Conservation (phyloP, 2,797 vertebrate genomes). For the Brachyalestes nurse region DNA sequence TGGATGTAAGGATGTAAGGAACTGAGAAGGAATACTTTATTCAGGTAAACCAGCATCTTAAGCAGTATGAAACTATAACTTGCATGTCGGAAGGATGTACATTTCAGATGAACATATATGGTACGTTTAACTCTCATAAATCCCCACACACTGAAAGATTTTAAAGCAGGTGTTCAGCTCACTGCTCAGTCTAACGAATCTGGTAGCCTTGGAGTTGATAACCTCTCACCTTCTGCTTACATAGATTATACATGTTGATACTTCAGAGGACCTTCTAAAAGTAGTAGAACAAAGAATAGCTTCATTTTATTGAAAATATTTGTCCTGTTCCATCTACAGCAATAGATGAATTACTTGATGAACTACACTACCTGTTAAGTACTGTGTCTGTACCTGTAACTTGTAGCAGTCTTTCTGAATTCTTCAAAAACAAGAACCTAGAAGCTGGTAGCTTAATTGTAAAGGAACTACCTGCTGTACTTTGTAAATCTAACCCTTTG, state of each 20-base stretch:
- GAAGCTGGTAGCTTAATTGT: no score
- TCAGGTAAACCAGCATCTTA: conserved; percentile 49
- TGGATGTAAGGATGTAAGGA: conserved; percentile 37
- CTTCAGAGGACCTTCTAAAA: conserved; percentile 46
- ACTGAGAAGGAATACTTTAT: conserved; percentile 43
- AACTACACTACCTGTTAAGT: conserved; percentile 48
- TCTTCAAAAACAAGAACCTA: conserved; percentile 45
- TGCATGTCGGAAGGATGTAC: conserved; percentile 52
- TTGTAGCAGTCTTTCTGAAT: conserved; percentile 54
- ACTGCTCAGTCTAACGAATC: conserved; percentile 13
- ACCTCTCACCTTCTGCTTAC: conserved; percentile 11
- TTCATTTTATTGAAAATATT: conserved; percentile 41
- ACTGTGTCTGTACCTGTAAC: conserved; percentile 50
- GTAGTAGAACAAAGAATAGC: conserved; percentile 47
- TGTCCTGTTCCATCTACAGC: conserved; percentile 55
- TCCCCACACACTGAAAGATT: conserved; percentile 35
- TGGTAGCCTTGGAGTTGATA: neutral
- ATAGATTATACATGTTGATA: conserved; percentile 36
- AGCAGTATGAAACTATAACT: conserved; percentile 40
- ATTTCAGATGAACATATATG: conserved; percentile 45
- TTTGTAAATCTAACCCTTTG: conserved; percentile 53
- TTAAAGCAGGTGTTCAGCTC: conserved; percentile 40
- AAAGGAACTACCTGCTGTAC: conserved; percentile 48
- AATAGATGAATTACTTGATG: conserved; percentile 51
- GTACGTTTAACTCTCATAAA: conserved; percentile 44